Evolutionary conservation across 2,797 vertebrate species (phyloP).

Genomic region (Columba guinea): DNA sequence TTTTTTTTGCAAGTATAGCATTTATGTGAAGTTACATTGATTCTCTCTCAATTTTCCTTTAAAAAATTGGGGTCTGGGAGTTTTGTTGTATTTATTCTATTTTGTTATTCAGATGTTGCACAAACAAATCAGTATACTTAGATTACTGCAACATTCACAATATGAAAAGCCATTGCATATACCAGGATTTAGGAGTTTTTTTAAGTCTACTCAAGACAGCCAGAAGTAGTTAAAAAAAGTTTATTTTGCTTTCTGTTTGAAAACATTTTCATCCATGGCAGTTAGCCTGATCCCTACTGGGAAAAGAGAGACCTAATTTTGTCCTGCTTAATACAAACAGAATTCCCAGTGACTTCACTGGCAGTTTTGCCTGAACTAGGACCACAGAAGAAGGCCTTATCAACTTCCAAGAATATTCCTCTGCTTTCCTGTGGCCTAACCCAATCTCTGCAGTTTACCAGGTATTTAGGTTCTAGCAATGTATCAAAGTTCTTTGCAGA

Average conservation of each 20-base stretch:
- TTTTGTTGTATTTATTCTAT: neutral
- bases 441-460: neutral
- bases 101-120: neutral
- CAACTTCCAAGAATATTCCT: slow-evolving; percentile 24
- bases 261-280: slow-evolving; percentile 50
- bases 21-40: neutral
- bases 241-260: slow-evolving; percentile 60
- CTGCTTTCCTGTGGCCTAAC: slow-evolving; percentile 5
- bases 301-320: slow-evolving; percentile 56
- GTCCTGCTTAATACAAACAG: slow-evolving; percentile 43
- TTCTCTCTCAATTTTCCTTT: neutral
- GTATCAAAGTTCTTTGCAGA: neutral
- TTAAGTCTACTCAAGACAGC: neutral
- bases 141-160: neutral
- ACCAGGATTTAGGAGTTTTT: neutral
- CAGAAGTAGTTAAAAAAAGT: neutral
- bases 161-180: neutral
- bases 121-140: neutral
- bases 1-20: neutral
- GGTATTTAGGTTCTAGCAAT: neutral
- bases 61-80: neutral
- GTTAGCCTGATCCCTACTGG: slow-evolving; percentile 35
- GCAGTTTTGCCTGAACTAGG: slow-evolving; percentile 29
- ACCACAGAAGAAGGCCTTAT: neutral
- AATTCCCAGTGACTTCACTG: slow-evolving; percentile 48